These are phyloP conservation scores for Echeneis naucrates DNA, from an alignment of 2,797 vertebrate species.

Conservation along the genomic window DNA sequence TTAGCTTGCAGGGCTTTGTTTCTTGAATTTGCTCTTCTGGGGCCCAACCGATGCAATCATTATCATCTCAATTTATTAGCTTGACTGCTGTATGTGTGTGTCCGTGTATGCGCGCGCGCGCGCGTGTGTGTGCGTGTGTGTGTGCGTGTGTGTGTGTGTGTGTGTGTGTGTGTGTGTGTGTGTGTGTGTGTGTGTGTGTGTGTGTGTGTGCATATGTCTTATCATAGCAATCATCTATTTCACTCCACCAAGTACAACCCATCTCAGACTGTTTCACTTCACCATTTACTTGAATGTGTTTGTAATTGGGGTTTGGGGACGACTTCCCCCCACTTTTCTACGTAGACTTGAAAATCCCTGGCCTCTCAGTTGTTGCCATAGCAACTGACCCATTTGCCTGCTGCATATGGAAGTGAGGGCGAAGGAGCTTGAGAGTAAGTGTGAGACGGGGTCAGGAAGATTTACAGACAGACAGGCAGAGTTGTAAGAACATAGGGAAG, in stretches of 20 bases:
- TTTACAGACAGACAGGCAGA: constrained; percentile 50
- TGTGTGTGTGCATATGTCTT: background rate
- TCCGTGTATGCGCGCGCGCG: too few species aligned
- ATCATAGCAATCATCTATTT: background rate
- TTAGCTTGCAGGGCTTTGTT: background rate
- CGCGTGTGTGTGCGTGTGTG: background rate
- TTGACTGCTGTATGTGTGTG: background rate
- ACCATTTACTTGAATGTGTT: constrained; percentile 40
- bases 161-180: background rate
- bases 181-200: background rate
- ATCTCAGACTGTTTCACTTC: constrained; percentile 9
- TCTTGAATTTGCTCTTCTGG: background rate
- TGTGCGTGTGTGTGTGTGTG: background rate
- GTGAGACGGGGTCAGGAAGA: constrained; percentile 57
- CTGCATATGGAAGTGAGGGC: constrained; percentile 84
- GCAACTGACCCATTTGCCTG: constrained; percentile 95
- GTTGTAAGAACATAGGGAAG: constrained; percentile 25
- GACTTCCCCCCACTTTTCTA: constrained; percentile 85
- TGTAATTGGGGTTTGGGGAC: constrained; percentile 10
- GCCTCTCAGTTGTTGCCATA: constrained; percentile 94
- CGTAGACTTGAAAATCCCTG: constrained; percentile 94
- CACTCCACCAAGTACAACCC: background rate
- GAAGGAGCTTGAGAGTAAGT: constrained; percentile 52
- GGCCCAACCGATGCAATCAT: background rate
- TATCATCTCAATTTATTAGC: background rate